A percentile compares a stretch with the other conserved stretches of the same genome.
These are phyloP conservation scores for Drusus annulatus DNA, from an alignment of 1,140 invertebrate species.

Conservation along the genomic window DNA sequence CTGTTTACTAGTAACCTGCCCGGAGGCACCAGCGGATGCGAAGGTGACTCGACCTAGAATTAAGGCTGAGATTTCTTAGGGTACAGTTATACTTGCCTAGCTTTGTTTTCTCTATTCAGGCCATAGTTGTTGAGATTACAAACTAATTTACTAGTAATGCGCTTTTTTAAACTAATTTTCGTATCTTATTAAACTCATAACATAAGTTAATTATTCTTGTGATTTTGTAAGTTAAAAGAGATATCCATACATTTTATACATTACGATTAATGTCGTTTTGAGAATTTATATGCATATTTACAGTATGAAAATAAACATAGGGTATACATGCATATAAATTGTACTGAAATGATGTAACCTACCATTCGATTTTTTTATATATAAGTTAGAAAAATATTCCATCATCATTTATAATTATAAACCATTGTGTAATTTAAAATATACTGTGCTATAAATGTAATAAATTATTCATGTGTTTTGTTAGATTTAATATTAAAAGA, in stretches of 20 bases:
- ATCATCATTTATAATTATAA: conserved; percentile 16
- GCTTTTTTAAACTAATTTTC: conserved; percentile 16
- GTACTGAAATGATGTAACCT: conserved; percentile 15
- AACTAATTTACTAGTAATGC: background rate
- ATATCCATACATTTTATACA: too few species aligned
- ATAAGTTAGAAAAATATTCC: conserved; percentile 19
- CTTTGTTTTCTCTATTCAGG: conserved; percentile 13
- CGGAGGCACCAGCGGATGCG: background rate
- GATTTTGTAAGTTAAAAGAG: conserved; percentile 13
- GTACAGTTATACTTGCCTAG: conserved; percentile 9
- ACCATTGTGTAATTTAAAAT: conserved; percentile 7
- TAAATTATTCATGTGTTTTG: conserved; percentile 14
- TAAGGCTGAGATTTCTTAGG: conserved; percentile 38
- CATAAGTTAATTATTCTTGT: conserved; percentile 2
- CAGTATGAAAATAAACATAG: background rate
- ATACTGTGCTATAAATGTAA: conserved; percentile 14
- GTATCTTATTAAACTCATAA: conserved; percentile 8
- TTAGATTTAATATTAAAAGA: conserved; percentile 22
- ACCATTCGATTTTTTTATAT: background rate
- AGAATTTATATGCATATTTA: conserved; percentile 10
- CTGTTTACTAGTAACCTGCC: conserved; percentile 12
- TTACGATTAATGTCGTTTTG: background rate
- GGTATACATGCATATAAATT: background rate
- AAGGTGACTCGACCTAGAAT: conserved; percentile 35
- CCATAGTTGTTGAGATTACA: conserved; percentile 38